These are phyloP conservation scores for Zele albiditarsus DNA, from an alignment of 2,888 invertebrate species.

Conservation along the genomic window DNA sequence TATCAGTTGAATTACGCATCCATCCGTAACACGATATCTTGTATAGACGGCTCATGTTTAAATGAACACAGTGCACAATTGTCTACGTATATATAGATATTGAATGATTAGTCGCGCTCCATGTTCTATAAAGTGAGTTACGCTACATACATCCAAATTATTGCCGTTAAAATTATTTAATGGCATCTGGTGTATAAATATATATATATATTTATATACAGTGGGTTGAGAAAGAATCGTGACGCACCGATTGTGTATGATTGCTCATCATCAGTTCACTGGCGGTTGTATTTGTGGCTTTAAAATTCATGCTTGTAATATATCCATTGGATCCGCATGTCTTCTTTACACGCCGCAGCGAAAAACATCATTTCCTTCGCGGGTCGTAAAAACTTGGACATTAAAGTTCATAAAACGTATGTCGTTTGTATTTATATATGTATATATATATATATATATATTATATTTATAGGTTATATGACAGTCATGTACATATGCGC, in stretches of 20 bases:
- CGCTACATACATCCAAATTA: conserved; percentile 35
- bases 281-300: neutral
- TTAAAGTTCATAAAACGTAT: conserved; percentile 43
- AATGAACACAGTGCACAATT: conserved; percentile 48
- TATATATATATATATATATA: neutral
- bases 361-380: conserved; percentile 39
- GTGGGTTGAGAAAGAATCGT: neutral
- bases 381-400: conserved; percentile 41
- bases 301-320: conserved; percentile 1
- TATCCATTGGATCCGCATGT: conserved; percentile 8
- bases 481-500: conserved; percentile 18
- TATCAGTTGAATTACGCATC: conserved; percentile 40
- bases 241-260: conserved; percentile 28
- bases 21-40: conserved; percentile 36
- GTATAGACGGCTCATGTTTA: conserved; percentile 44
- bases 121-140: conserved; percentile 52
- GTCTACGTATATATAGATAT: conserved; percentile 36
- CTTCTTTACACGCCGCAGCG: conserved; percentile 4
- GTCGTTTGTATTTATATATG: neutral
- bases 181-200: conserved; percentile 17
- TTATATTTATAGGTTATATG: conserved; percentile 43
- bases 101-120: conserved; percentile 52
- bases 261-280: conserved; percentile 23
- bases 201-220: neutral
- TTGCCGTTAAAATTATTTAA: conserved; percentile 38